Evolutionary conservation across 1,140 invertebrate species (phyloP), one percentile per base, ranked within the genome.

Genomic region (Wasmannia auropunctata): DNA sequence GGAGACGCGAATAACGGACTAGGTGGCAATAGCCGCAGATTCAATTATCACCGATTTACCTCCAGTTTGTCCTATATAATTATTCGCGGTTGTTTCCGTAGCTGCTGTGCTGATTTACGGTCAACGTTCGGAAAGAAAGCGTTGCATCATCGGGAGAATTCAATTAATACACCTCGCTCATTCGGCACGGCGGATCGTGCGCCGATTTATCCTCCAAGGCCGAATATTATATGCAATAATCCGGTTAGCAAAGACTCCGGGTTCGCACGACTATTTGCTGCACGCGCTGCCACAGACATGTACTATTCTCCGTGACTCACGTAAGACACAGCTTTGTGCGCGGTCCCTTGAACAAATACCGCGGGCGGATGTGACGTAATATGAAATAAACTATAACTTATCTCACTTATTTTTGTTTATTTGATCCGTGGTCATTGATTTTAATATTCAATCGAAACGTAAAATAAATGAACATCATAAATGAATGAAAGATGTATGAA

Each of bases 151-250:
- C n/a, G 28, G 37, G 8, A n/a, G n/a, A 34, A 72, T 40, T 83
- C 28, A 74, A 83, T 83, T 83, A 74, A 60, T 72, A 40, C 51
- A 83, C 37, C 19, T 74, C n/a, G 37, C 37, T 31, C 25, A 43
- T 74, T 62, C 14, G 37, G 37, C 22, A 43, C 25, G 54, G 67
- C 37, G 37, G 51, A 83, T 83, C 51, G 79, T 19, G 79, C 67
- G 51, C 37, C n/a, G n/a, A 54, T 72, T 83, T 72, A 74, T 34
- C 25, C 37, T 74, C 67, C 51, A 83, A 83, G 67, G 79, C 51
- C 67, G 67, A 83, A 83, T 74, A 83, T 83, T 83, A 58, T 58
- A 74, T 51, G 63, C 69, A 80, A 83, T 83, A 83, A 83, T 83
- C 79, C 40, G 51, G 49, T 72, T 72, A 83, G 67, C 79, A 74